Base-by-base conservation (phyloP, 2,113 vertebrate species). In the Ameiurus melas region DNA sequence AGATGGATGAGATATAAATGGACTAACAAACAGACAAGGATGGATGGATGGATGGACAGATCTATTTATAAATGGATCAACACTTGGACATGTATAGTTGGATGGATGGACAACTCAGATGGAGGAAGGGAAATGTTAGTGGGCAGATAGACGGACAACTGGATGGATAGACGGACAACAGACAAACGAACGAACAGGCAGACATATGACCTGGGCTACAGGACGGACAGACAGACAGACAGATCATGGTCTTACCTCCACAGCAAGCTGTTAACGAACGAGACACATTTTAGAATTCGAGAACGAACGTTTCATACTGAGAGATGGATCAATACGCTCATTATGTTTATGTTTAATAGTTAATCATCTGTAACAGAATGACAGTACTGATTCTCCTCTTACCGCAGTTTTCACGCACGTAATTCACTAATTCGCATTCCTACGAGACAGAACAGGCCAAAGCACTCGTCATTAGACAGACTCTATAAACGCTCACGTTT, bases 361-460 rank as follows among this genome's bases (percentile, higher is more conserved):
- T 71, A 36, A 36, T 8, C 27, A 7, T 71, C 20, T 75, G 71
- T 22, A 43, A 4, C 36, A 36, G 25, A 20, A 10, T 70, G 8
- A 53, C 2, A 6, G 81, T 85, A 30, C 70, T 47, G 73, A 62
- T 17, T 16, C n/a, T 60, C 30, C 9, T 95, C 97, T 97, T 93
- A 98, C 96, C 95, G 85, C 97, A 99, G 92, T 96, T 97, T 88
- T 96, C 92, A 84, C 93, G 91, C 39, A 95, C 92, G 86, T 96
- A 95, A 83, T 93, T 91, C 78, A 97, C 92, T 91, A 98, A 94
- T 89, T 97, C 93, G 93, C 97, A 98, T 86, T 96, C 94, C 97
- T 97, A 85, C 16, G 5, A 89, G 17, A 90, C 22, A 25, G 8
- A 71, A 83, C 20, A 87, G 25, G 12, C 6, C 33, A 8, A 33